Percentiles rank a stretch among this genome's conserved stretches.
Evolutionary conservation across 2,113 vertebrate species (phyloP).

Genomic region (Trichomycterus rosablanca): DNA sequence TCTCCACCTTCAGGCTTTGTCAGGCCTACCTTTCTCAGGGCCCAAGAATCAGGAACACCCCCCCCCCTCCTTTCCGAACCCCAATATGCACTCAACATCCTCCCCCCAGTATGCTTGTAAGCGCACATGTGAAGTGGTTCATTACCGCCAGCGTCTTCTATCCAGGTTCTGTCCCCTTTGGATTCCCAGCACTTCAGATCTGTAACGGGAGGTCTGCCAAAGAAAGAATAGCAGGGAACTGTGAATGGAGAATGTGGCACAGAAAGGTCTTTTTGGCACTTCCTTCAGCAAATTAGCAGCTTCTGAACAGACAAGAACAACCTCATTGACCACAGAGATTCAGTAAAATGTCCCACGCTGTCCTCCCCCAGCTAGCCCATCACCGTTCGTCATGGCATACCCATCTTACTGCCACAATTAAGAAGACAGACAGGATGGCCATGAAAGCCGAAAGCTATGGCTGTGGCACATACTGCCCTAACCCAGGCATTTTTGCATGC

Average conservation of each 20-base stretch:
- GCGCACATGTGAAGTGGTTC: conserved; percentile 84
- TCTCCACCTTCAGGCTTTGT: conserved; percentile 90
- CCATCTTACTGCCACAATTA: conserved; percentile 89
- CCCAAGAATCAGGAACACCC: conserved; percentile 81
- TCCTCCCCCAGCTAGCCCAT: conserved; percentile 68
- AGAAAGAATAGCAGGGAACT: conserved; percentile 69
- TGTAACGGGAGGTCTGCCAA: conserved; percentile 67
- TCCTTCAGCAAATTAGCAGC: conserved; percentile 90
- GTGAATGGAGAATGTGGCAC: conserved; percentile 81
- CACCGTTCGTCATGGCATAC: conserved; percentile 66
- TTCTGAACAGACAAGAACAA: conserved; percentile 83
- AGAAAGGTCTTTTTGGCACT: conserved; percentile 92
- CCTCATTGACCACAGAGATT: conserved; percentile 87
- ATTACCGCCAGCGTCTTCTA: conserved; percentile 77
- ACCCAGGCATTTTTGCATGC: conserved; percentile 1
- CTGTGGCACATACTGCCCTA: neutral
- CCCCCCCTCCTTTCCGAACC: conserved; percentile 23
- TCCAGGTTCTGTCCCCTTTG: conserved; percentile 74
- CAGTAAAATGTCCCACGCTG: conserved; percentile 63
- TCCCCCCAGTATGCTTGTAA: conserved; percentile 63
- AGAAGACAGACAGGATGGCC: conserved; percentile 70
- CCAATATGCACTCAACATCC: conserved; percentile 8
- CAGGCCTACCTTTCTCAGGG: conserved; percentile 78
- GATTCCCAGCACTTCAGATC: conserved; percentile 82
- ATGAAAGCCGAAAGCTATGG: conserved; percentile 5